Conservation (phyloP, 1,140 invertebrate species). For the Listronotus oregonensis region DNA sequence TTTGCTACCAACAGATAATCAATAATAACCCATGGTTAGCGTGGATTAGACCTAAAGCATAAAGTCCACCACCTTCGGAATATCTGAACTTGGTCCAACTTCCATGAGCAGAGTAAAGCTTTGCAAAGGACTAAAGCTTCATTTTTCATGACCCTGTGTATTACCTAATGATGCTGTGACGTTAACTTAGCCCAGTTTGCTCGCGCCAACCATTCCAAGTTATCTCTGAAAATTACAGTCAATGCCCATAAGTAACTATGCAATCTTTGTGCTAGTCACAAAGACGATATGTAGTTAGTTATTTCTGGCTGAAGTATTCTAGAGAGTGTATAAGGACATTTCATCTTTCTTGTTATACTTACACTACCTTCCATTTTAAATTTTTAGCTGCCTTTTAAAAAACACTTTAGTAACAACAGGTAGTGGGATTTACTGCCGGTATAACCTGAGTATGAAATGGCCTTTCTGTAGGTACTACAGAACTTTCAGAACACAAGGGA, state of each 20-base stretch:
- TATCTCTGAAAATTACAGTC: conserved; percentile 72
- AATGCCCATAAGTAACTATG: neutral
- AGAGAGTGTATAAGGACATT: no score
- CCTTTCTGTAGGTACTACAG: no score
- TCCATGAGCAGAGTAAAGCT: conserved; percentile 98
- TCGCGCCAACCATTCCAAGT: conserved; percentile 96
- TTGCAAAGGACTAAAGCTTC: conserved; percentile 92
- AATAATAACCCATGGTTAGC: conserved; percentile 98
- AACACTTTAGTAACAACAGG: no score
- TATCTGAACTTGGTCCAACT: conserved; percentile 89
- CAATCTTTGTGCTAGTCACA: no score
- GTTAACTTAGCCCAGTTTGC: conserved; percentile 99
- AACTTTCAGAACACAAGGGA: no score
- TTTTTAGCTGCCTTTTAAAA: no score
- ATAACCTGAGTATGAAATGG: no score
- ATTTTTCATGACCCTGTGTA: conserved; percentile 91
- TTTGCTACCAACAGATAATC: conserved; percentile 95
- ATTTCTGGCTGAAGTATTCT: no score
- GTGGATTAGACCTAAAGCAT: conserved; percentile 97
- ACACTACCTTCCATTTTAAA: no score
- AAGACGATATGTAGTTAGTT: no score
- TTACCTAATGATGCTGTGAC: conserved; percentile 97
- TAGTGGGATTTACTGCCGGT: no score
- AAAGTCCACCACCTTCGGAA: conserved; percentile 96
- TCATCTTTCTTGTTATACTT: no score